These are phyloP conservation scores for Pagetopsis macropterus DNA, from an alignment of 2,797 vertebrate genomes.

Conservation along the genomic window DNA sequence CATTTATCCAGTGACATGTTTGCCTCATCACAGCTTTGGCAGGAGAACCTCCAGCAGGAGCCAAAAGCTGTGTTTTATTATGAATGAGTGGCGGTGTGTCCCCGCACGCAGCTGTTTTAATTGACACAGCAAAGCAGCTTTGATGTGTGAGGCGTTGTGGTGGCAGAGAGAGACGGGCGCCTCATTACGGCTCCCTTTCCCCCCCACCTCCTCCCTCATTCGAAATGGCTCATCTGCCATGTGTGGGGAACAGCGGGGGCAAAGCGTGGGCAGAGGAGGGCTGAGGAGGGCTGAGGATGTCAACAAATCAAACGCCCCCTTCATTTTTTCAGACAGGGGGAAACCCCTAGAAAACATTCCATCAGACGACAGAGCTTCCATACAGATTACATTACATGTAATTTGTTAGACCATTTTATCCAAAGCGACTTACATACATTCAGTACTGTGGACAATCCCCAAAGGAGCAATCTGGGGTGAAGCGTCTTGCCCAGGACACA, in stretches of 20 bases:
- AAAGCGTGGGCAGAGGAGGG: slow-evolving; percentile 39
- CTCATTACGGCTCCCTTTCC: slow-evolving; percentile 55
- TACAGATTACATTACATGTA: neutral
- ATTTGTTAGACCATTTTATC: no score
- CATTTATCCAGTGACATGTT: slow-evolving; percentile 40
- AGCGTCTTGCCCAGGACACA: no score
- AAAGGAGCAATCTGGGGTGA: no score
- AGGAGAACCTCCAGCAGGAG: slow-evolving; percentile 39
- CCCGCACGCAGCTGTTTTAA: slow-evolving; percentile 51
- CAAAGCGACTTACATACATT: no score
- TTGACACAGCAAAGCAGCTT: slow-evolving; percentile 60
- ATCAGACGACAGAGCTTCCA: neutral
- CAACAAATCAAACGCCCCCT: slow-evolving; percentile 43
- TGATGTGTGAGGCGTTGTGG: slow-evolving; percentile 61
- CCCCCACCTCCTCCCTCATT: slow-evolving; percentile 8
- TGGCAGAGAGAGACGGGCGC: slow-evolving; percentile 32
- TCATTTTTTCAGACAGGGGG: slow-evolving; percentile 12
- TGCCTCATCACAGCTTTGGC: slow-evolving; percentile 42
- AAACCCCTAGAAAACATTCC: slow-evolving; percentile 23
- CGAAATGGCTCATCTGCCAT: slow-evolving; percentile 28
- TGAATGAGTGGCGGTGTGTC: slow-evolving; percentile 61
- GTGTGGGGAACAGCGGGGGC: slow-evolving; percentile 30
- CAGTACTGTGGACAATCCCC: no score
- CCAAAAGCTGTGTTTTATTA: slow-evolving; percentile 71
- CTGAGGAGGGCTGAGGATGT: slow-evolving; percentile 32